These are phyloP conservation scores for Scolopax bukidnonensis DNA, from an alignment of 2,797 vertebrate species.

Conservation along the genomic window DNA sequence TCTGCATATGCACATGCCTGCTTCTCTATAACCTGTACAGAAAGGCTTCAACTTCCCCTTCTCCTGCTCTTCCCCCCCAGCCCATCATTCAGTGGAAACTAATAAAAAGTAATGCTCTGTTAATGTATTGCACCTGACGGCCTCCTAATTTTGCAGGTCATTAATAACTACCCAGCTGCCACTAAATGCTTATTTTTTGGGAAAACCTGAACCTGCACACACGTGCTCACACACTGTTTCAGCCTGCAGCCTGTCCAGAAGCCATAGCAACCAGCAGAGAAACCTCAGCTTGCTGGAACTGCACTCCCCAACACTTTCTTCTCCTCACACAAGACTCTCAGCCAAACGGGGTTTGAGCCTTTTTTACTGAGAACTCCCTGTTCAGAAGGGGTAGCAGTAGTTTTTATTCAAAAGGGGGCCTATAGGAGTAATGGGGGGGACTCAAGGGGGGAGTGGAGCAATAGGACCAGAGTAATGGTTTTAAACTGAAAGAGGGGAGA, in stretches of 20 bases:
- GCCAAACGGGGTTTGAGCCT: fast-evolving
- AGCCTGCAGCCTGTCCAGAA: neutral
- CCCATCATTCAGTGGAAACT: neutral
- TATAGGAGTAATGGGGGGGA: no score
- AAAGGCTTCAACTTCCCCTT: neutral
- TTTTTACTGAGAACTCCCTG: neutral
- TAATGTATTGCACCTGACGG: neutral
- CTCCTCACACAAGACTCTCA: neutral
- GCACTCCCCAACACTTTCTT: neutral
- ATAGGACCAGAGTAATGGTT: no score
- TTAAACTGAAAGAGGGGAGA: no score
- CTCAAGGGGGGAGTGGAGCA: no score
- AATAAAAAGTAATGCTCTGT: neutral
- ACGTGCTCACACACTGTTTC: neutral
- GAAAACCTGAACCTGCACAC: neutral
- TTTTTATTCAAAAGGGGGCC: neutral
- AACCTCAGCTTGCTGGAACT: neutral
- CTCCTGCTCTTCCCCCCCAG: neutral
- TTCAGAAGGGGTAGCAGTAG: neutral
- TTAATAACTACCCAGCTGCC: neutral
- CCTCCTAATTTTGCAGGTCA: neutral
- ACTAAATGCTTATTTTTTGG: neutral
- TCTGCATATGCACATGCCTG: neutral
- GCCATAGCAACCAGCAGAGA: constrained; percentile 15
- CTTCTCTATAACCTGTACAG: neutral